A percentile compares a stretch with the other conserved stretches of the same genome.
Evolutionary conservation across 2,888 invertebrate species (phyloP).

Genomic region (Creontiades dilutus): DNA sequence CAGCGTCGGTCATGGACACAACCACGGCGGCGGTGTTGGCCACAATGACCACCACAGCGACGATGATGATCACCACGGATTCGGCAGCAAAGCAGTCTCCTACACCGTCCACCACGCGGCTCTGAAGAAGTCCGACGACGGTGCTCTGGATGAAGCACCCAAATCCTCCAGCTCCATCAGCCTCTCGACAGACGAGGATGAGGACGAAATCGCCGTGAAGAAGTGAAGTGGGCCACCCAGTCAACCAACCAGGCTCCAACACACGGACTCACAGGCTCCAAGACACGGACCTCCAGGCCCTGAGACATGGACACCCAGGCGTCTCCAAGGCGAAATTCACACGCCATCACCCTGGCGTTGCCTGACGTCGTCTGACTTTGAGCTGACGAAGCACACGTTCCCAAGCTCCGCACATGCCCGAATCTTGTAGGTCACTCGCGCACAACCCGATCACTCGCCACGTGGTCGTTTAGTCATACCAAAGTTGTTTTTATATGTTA

Average conservation of each 20-base stretch:
- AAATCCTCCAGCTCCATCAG: constrained; percentile 71
- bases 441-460: constrained; percentile 8
- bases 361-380: background rate
- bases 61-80: constrained; percentile 68
- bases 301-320: background rate
- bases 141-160: constrained; percentile 70
- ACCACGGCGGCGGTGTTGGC: constrained; percentile 73
- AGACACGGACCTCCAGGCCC: background rate
- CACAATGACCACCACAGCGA: constrained; percentile 72
- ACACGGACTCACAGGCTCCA: background rate
- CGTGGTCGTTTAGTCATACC: constrained; percentile 49
- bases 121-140: constrained; percentile 72
- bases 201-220: constrained; percentile 65
- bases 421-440: constrained; percentile 18
- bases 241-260: background rate
- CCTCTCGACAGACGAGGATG: constrained; percentile 50
- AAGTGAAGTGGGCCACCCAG: constrained; percentile 32
- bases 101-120: constrained; percentile 73
- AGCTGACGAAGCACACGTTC: constrained; percentile 20
- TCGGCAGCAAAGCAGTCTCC: constrained; percentile 71
- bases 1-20: constrained; percentile 72
- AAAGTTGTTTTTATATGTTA: constrained; percentile 53
- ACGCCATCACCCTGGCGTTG: background rate
- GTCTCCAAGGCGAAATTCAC: background rate
- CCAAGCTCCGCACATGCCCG: constrained; percentile 7